phyloP scores from a whole-genome alignment of 1,140 invertebrate species.

The Drosophila kanapiae region DNA sequence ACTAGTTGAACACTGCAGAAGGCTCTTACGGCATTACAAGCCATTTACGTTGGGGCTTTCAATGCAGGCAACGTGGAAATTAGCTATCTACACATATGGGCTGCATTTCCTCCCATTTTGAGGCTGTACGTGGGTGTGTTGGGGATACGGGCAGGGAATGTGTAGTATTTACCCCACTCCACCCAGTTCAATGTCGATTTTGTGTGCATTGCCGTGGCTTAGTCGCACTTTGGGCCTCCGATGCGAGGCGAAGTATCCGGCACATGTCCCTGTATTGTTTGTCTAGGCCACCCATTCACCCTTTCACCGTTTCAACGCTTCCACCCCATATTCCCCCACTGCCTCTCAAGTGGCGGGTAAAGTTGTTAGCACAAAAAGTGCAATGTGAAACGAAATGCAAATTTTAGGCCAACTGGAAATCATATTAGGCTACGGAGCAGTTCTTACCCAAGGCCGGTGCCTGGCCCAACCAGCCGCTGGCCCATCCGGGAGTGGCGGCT shows the following conservation, averaged over 20 bases:
- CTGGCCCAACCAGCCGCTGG: slow-evolving; percentile 88
- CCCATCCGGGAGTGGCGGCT: slow-evolving; percentile 86
- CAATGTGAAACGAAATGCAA: slow-evolving; percentile 49
- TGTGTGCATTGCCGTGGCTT: slow-evolving; percentile 59
- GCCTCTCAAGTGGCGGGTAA: slow-evolving; percentile 16
- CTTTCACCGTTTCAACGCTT: neutral
- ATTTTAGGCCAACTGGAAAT: slow-evolving; percentile 56
- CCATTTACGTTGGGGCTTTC: slow-evolving; percentile 41
- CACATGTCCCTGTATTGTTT: slow-evolving; percentile 33
- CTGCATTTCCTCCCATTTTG: slow-evolving; percentile 2
- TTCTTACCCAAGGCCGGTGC: slow-evolving; percentile 86
- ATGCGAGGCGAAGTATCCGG: slow-evolving; percentile 12
- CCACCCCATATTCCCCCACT: neutral
- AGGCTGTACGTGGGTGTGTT: slow-evolving; percentile 1
- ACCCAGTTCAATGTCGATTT: slow-evolving; percentile 40
- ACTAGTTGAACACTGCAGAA: slow-evolving; percentile 15
- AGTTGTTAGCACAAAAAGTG: slow-evolving; percentile 41
- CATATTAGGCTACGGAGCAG: slow-evolving; percentile 43
- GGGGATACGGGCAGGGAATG: neutral
- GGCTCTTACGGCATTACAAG: slow-evolving; percentile 29
- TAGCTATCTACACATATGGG: slow-evolving; percentile 50
- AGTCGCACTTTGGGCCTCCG: slow-evolving; percentile 19
- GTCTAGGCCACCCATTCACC: slow-evolving; percentile 14
- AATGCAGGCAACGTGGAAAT: slow-evolving; percentile 47
- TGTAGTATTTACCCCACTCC: slow-evolving; percentile 7